phyloP scores from a whole-genome alignment of 2,888 invertebrate genomes.

The Andrena fulva region DNA sequence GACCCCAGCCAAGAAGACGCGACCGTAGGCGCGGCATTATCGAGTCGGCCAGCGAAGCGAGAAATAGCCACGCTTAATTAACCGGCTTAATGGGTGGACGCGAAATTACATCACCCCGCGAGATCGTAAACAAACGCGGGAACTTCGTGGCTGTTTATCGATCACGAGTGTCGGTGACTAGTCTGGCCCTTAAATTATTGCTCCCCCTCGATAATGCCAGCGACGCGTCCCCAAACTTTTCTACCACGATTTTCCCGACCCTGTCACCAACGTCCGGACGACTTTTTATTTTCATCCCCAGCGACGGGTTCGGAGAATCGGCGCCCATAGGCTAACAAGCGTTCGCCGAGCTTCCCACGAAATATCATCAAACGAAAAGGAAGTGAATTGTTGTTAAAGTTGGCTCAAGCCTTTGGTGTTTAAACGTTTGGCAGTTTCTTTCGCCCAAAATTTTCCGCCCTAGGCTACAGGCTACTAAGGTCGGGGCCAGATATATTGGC shows the following conservation, averaged over 20 bases:
- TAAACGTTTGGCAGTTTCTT: no score
- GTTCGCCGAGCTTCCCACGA: no score
- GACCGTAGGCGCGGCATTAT: conserved; percentile 19
- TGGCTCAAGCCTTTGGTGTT: no score
- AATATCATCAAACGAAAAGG: no score
- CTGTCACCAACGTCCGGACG: not conserved
- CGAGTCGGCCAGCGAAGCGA: conserved; percentile 39
- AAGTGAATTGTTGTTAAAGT: no score
- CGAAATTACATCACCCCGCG: conserved; percentile 40
- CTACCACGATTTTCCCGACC: not conserved
- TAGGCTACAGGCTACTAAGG: no score
- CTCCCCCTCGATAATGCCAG: conserved; percentile 21
- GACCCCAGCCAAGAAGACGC: not conserved
- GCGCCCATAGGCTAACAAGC: no score
- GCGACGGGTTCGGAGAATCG: no score
- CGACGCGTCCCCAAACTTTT: conserved; percentile 15
- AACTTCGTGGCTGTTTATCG: conserved; percentile 48
- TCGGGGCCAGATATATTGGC: no score
- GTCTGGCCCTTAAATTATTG: conserved; percentile 38
- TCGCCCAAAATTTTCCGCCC: no score
- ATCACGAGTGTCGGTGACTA: conserved; percentile 31
- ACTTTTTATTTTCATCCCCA: not conserved
- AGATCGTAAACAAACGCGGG: conserved; percentile 40
- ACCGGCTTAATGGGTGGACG: conserved; percentile 45
- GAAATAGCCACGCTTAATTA: conserved; percentile 49